Evolutionary conservation across 2,888 invertebrate species (phyloP), one percentile per base, ranked within the genome.

Genomic region (Plebejus argus): DNA sequence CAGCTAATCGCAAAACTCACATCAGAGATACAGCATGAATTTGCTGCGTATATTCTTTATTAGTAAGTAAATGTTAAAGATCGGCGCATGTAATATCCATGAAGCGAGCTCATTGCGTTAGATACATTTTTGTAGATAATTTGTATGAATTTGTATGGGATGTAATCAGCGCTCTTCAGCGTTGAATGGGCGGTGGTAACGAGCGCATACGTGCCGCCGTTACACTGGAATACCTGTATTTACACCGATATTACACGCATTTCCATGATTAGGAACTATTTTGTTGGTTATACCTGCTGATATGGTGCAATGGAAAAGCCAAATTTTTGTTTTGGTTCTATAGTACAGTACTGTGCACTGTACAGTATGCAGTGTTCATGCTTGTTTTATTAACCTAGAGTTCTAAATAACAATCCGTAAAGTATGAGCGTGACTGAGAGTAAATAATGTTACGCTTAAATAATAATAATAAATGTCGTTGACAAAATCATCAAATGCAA

Each of bases 71-170:
- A 53, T 53, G 23, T 23, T 20, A 12, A 23, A 15, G 28, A 33
- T 66, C 61, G 28, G 23, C 12, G 4, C 10, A 66, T 61, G 61
- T 18, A 20, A 58, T 12, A 12, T 28, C 12, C 10, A 61, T 66
- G 66, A 33, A 66, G 66, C 28, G 23, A 28, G 28, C 66, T 33
- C 28, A 66, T 66, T 66, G 28, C 28, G 28, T 66, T 66, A 66
- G 61, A 66, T 28, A 66, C 28, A 66, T 66, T 66, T 66, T 66
- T 66, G 66, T 66, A 66, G 66, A 28, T 66, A 66, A 66, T 66
- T 66, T 28, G 28, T 66, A 66, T 66, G 66, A 66, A 66, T 66
- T 33, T 66, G 66, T 66, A 66, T 66, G 66, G 28, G 61, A 33
- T 33, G 66, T 66, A 66, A 66, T 66, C 66, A 66, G 66, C 28